A percentile compares a stretch with the other conserved stretches of the same genome.
These are phyloP conservation scores for Sardina pilchardus DNA, from an alignment of 2,113 vertebrate genomes.

Conservation along the genomic window DNA sequence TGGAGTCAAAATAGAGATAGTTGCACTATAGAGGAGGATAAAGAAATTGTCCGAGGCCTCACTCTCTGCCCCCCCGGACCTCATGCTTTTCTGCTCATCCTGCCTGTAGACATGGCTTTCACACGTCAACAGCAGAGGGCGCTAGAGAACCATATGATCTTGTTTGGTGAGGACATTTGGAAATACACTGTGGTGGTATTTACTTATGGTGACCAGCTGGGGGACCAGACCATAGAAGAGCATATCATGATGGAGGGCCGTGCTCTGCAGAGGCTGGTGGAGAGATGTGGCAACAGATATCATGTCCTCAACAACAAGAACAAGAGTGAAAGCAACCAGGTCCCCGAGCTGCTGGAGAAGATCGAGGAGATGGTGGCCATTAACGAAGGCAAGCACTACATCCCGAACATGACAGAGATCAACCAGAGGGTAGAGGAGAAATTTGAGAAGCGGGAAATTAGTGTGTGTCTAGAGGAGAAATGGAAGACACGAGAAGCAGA, in stretches of 20 bases:
- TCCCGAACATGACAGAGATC: neutral
- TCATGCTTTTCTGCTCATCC: constrained; percentile 31
- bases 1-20: constrained; percentile 26
- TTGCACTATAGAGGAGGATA: constrained; percentile 34
- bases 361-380: neutral
- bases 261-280: neutral
- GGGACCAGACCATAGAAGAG: neutral
- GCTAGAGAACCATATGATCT: neutral
- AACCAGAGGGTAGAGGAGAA: neutral
- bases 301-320: neutral
- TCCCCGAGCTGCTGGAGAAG: neutral
- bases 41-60: constrained; percentile 43
- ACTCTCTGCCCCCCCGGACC: constrained; percentile 37
- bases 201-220: neutral
- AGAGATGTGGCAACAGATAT: neutral
- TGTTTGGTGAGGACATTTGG: neutral
- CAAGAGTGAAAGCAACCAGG: neutral
- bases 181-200: neutral
- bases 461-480: neutral
- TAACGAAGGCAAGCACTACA: neutral
- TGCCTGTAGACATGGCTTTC: neutral
- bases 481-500: neutral
- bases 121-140: neutral
- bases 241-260: neutral
- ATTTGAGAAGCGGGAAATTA: neutral